Base-by-base conservation (phyloP, 1,140 invertebrate genomes). In the Camponotus vicinus region DNA sequence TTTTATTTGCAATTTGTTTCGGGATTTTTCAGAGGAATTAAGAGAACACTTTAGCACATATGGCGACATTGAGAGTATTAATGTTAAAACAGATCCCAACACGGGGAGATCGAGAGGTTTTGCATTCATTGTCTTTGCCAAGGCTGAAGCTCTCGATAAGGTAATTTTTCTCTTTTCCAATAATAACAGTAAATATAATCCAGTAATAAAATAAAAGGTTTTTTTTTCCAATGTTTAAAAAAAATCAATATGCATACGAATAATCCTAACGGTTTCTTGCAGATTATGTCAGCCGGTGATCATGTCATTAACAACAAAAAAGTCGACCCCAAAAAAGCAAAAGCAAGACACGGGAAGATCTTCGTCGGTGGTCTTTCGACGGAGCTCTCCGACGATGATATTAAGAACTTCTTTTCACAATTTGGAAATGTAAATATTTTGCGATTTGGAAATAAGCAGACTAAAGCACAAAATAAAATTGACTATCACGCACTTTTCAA, bases 321-420 rank as follows among this genome's bases (percentile, higher is more conserved):
- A 95, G 98, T 99, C 69, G 98, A 99, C 93, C 98, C 98, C 3
- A 99, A 99, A 93, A 98, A 98, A 95, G 98, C 98, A 0, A 98
- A 99, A 95, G 98, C 98, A 0, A 96, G 98, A 83, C 97, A 98
- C 94, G 98, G 98, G 45, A 99, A 99, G 95, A 98, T 99, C 86
- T 99, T 99, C 96, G 98, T 99, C 88, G 98, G 98, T 90, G 98
- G 98, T 71, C 96, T 99, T 32, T 98, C 98, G 82, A 97, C 97
- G 92, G 98, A 99, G 95, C 96, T 98, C 63, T 97, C 97, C 77
- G 98, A 99, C 95, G 98, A 98, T 92, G 98, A 99, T 92, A 99
- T 99, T 89, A 98, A 98, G 92, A 97, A 96, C 87, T 98, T 98
- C 95, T 99, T 99, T 93, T 96, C 96, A 87, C 97, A 98, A 94